phyloP scores from a whole-genome alignment of 1,140 invertebrate genomes.

The Drosophila suzukii region DNA sequence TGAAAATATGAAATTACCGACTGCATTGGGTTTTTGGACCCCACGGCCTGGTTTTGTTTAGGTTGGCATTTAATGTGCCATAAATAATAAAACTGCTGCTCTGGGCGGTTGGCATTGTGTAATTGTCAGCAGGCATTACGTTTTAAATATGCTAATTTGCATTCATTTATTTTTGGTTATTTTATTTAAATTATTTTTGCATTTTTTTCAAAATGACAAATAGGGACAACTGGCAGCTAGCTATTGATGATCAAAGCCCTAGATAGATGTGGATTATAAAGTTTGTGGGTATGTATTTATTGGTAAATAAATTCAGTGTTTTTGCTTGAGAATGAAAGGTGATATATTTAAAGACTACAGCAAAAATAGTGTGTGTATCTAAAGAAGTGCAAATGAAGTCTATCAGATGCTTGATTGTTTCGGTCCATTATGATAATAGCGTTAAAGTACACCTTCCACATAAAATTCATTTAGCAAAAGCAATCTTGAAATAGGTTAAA shows the following conservation, averaged over 20 bases:
- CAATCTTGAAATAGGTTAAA: constrained; percentile 17
- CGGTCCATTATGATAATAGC: constrained; percentile 8
- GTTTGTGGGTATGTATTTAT: constrained; percentile 1
- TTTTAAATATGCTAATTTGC: constrained; percentile 78
- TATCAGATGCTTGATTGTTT: constrained; percentile 11
- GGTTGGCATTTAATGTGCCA: constrained; percentile 63
- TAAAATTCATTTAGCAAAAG: constrained; percentile 3
- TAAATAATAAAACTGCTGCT: constrained; percentile 71
- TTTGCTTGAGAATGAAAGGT: too few relatives aligned
- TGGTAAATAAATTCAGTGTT: background rate
- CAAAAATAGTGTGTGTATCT: background rate
- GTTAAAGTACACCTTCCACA: background rate
- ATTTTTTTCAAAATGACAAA: background rate
- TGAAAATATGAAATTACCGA: constrained; percentile 24
- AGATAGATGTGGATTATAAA: background rate
- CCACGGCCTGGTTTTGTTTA: constrained; percentile 39
- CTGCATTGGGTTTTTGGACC: background rate
- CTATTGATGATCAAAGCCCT: background rate
- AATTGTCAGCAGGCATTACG: constrained; percentile 73
- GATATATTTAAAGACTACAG: too few relatives aligned
- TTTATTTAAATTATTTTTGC: constrained; percentile 41
- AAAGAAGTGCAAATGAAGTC: background rate
- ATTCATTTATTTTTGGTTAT: constrained; percentile 62
- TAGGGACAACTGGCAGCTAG: constrained; percentile 11
- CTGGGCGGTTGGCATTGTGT: constrained; percentile 31